Conservation (phyloP, 2,888 invertebrate species). For the Griposia aprilina region DNA sequence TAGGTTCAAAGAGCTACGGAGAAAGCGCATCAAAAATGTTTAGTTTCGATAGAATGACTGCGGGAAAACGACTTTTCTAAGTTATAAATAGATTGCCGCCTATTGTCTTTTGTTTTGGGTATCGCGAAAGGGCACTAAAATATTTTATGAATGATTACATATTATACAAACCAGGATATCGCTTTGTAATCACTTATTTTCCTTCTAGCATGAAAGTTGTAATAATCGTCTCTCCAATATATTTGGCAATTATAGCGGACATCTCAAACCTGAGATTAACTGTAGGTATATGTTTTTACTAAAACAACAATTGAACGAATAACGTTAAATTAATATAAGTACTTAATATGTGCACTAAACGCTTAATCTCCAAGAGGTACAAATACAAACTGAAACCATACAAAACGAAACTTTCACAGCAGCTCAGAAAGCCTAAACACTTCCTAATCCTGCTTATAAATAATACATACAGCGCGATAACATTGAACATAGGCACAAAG, state of each 20-base stretch:
- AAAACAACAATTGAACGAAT: neutral
- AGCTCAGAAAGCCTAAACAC: constrained; percentile 48
- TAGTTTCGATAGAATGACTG: constrained; percentile 26
- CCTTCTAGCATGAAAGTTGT: neutral
- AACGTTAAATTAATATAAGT: neutral
- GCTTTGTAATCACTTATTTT: neutral
- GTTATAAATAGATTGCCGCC: constrained; percentile 32
- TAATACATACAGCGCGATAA: constrained; percentile 66
- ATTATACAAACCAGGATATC: neutral
- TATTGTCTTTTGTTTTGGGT: neutral
- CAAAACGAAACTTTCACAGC: constrained; percentile 57
- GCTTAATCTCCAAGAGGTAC: constrained; percentile 15
- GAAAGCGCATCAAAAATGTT: constrained; percentile 51
- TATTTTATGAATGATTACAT: neutral
- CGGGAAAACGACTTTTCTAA: constrained; percentile 36
- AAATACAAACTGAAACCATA: constrained; percentile 24
- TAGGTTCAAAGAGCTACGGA: constrained; percentile 35
- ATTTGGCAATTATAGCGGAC: neutral
- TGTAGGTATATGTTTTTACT: neutral
- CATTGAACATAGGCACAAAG: constrained; percentile 57
- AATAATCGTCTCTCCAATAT: neutral
- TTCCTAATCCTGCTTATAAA: constrained; percentile 65
- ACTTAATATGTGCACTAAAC: neutral
- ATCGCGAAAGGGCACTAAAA: neutral
- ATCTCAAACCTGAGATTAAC: neutral